Evolutionary conservation across 2,113 vertebrate species (phyloP).

Genomic region (Lota lota): DNA sequence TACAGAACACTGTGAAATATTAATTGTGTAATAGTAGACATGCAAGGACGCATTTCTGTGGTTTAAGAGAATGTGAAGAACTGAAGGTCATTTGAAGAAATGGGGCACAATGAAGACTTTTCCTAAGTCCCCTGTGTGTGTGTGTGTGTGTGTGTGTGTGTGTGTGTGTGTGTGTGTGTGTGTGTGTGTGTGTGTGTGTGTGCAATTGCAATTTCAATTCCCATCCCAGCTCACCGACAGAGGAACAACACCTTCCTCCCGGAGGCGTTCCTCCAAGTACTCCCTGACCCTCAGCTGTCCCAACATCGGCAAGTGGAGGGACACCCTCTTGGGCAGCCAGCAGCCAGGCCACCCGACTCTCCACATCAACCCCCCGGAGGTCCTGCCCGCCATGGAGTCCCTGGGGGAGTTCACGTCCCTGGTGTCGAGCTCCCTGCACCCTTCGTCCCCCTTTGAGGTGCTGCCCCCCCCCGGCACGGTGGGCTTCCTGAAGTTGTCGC

Average conservation of each 20-base stretch:
- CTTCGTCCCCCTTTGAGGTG: constrained; percentile 84
- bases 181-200: too few species aligned
- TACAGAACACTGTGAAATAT: too few species aligned
- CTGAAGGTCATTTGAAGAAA: too few species aligned
- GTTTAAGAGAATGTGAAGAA: too few species aligned
- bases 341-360: constrained; percentile 78
- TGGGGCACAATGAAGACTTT: too few species aligned
- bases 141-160: too few species aligned
- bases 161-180: too few species aligned
- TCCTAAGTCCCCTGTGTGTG: too few species aligned
- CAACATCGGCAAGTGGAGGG: constrained; percentile 78
- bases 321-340: constrained; percentile 66
- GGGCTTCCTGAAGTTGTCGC: constrained; percentile 91
- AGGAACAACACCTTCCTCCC: constrained; percentile 21
- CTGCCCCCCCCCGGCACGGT: constrained; percentile 87
- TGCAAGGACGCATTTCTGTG: too few species aligned
- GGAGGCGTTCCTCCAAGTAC: constrained; percentile 63
- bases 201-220: background rate
- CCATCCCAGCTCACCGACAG: constrained; percentile 38
- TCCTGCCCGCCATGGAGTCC: constrained; percentile 81
- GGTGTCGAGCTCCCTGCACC: constrained; percentile 82
- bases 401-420: constrained; percentile 88
- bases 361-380: constrained; percentile 76
- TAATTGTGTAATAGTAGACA: too few species aligned
- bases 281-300: constrained; percentile 85